phyloP scores from a whole-genome alignment of 2,113 vertebrate species.

The Xiphophorus couchianus region DNA sequence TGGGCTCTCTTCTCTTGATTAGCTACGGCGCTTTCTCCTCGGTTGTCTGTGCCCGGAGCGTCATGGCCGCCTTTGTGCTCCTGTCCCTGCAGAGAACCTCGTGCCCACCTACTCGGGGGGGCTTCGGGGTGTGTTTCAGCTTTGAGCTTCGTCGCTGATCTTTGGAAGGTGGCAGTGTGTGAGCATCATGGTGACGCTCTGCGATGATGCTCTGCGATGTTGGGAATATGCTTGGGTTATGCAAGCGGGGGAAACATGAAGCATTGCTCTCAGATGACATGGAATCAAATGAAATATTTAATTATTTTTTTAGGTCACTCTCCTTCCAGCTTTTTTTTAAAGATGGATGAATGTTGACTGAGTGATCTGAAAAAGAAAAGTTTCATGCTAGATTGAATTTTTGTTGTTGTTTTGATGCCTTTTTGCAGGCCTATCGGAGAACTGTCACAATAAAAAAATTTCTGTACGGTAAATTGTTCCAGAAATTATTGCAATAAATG shows the following conservation, averaged over 20 bases:
- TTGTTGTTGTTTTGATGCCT: too few species aligned
- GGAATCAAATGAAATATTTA: not conserved
- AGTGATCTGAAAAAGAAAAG: too few species aligned
- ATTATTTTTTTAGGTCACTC: too few species aligned
- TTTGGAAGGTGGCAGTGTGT: not conserved
- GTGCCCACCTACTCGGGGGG: not conserved
- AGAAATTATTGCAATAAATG: too few species aligned
- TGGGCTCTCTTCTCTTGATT: slow-evolving; percentile 32
- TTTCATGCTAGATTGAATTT: too few species aligned
- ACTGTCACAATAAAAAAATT: too few species aligned
- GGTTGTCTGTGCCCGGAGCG: slow-evolving; percentile 11
- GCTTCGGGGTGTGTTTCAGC: slow-evolving; percentile 19
- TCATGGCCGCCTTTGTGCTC: slow-evolving; percentile 4
- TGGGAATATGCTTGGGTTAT: not conserved
- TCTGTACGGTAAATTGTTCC: too few species aligned
- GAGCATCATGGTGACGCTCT: slow-evolving; percentile 7
- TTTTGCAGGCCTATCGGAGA: too few species aligned
- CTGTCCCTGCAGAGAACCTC: slow-evolving; percentile 12
- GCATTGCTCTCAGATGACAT: not conserved
- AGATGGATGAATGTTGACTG: too few species aligned
- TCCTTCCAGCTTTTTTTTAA: too few species aligned
- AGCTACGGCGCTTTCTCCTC: slow-evolving; percentile 37
- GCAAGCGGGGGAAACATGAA: not conserved
- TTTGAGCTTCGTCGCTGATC: slow-evolving; percentile 9
- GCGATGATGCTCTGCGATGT: not conserved